Percentiles rank a stretch among this genome's conserved stretches.
phyloP scores from a whole-genome alignment of 2,113 vertebrate species.

The Chauna torquata region DNA sequence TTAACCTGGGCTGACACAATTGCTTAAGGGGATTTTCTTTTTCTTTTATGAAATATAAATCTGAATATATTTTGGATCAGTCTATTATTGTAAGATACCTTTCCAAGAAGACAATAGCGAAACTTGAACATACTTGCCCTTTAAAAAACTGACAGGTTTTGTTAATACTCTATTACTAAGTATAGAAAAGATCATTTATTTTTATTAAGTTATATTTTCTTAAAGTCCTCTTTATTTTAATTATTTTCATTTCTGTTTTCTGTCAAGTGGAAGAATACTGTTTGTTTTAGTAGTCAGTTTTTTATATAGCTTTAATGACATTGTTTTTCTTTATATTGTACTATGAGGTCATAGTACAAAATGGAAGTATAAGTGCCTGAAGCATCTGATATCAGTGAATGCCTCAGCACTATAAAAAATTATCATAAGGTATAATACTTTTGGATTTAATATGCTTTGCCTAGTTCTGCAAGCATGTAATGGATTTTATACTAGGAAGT shows the following conservation, averaged over 20 bases:
- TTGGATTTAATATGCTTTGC: not conserved
- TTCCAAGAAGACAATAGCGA: not conserved
- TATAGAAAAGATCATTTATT: not conserved
- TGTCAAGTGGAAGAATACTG: not conserved
- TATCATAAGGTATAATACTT: not conserved
- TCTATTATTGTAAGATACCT: slow-evolving; percentile 9
- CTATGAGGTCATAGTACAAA: not conserved
- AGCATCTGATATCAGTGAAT: not conserved
- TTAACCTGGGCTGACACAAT: not conserved
- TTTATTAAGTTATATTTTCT: not conserved
- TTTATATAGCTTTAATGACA: not conserved
- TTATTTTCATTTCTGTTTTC: not conserved
- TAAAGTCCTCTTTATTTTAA: not conserved
- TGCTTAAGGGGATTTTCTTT: slow-evolving; percentile 18
- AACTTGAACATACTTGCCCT: not conserved
- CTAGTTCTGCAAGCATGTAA: not conserved
- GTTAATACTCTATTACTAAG: not conserved
- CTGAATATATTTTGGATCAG: slow-evolving; percentile 9
- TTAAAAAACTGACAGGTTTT: not conserved
- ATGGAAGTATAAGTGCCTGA: not conserved
- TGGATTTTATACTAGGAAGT: not conserved
- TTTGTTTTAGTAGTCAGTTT: not conserved
- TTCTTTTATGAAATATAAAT: not conserved
- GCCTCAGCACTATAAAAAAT: slow-evolving; percentile 11
- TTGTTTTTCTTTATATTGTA: not conserved